phyloP scores from a whole-genome alignment of 2,888 invertebrate genomes.

The Erebia palarica region DNA sequence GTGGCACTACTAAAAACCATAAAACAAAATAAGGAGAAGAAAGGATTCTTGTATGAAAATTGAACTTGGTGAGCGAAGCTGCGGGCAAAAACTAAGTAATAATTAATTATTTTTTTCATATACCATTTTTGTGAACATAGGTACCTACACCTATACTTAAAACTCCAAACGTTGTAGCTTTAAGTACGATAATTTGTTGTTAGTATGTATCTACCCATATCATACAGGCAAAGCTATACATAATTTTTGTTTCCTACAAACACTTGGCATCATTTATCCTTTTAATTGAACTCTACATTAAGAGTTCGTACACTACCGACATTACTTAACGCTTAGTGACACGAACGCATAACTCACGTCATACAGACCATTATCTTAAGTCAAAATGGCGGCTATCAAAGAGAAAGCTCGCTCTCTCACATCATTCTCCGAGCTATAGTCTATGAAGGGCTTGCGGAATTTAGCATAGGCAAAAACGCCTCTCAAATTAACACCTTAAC shows the following conservation, averaged over 20 bases:
- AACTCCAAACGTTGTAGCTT: too few species aligned
- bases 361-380: conserved; percentile 72
- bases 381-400: conserved; percentile 81
- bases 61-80: too few species aligned
- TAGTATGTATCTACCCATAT: too few species aligned
- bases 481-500: conserved; percentile 46
- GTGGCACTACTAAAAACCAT: too few species aligned
- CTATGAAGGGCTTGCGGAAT: conserved; percentile 64
- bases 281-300: conserved; percentile 66
- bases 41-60: too few species aligned
- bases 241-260: conserved; percentile 28
- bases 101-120: too few species aligned
- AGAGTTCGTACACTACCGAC: conserved; percentile 63
- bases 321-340: conserved; percentile 73
- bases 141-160: too few species aligned
- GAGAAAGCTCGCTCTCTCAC: conserved; percentile 78
- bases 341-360: conserved; percentile 74
- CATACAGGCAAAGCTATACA: not conserved
- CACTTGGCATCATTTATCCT: conserved; percentile 47
- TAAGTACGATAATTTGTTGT: too few species aligned
- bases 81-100: too few species aligned
- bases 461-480: conserved; percentile 48
- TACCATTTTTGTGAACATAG: too few species aligned
- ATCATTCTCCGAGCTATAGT: conserved; percentile 75
- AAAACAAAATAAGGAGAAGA: too few species aligned